Evolutionary conservation across 2,888 invertebrate species (phyloP), one percentile per base, ranked within the genome.

Genomic region (Caenorhabditis sinica): DNA sequence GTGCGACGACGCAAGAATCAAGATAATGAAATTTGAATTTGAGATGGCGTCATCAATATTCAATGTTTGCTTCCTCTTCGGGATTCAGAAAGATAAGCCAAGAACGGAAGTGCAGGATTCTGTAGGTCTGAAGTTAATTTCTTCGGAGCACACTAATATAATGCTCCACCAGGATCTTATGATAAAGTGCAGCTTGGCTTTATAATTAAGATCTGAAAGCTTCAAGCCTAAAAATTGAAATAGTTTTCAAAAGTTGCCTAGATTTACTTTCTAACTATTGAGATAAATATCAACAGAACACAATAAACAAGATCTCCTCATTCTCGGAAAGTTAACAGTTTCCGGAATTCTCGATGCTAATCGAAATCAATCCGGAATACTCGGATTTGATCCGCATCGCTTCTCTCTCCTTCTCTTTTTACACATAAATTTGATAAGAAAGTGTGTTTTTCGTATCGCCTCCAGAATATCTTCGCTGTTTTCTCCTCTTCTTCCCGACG

Each of bases 351-450:
- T 28, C 23, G 56, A 56, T 13, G 25, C 23, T 28, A 23, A 40
- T 43, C 65, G 28, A 49, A 45, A 45, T 9, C 36, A 13, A 71
- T 71, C 58, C 61, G 51, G 49, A 73, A 73, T 33, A 53, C 51
- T 40, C 60, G 60, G 36, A 36, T 40, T 51, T 20, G 8, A 53
- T 20, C 25, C 33, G 40, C 45, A 60, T n/a, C 25, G 69, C 40
- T 17, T 71, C 58, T 68, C 68, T 28, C 25, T 36, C n/a, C 25
- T 40, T 23, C 40, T 49, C 49, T 49, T 49, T 49, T 49, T 49
- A n/a, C 49, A 49, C 20, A 49, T 28, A 69, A 61, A 72, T 65
- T 72, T 83, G 66, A 71, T 83, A 72, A 77, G 76, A 51, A 69
- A 74, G 36, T 60, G 75, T 76, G 75, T 82, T 56, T 71, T 53